Percentiles rank a stretch among this genome's conserved stretches.
phyloP scores from a whole-genome alignment of 2,888 invertebrate species.

The Microplitis manilae region DNA sequence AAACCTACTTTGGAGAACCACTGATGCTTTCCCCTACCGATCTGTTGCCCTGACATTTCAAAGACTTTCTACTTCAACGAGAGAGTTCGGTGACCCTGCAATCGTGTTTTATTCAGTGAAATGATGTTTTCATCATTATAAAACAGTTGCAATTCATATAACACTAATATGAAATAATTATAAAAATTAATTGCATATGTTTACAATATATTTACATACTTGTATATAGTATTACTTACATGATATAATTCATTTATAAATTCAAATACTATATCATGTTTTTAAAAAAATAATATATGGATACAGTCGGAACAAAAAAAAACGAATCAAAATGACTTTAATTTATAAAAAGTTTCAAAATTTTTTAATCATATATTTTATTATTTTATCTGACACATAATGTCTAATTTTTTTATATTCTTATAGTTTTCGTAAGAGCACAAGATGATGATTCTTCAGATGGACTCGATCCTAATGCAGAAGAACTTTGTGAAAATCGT shows the following conservation, averaged over 20 bases:
- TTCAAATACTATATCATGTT: too few relatives aligned
- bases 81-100: constrained; percentile 63
- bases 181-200: background rate
- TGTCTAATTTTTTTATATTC: constrained; percentile 4
- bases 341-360: too few relatives aligned
- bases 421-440: constrained; percentile 72
- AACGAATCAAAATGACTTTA: too few relatives aligned
- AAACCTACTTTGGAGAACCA: constrained; percentile 61
- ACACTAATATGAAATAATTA: constrained; percentile 5
- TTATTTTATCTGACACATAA: background rate
- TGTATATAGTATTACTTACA: background rate
- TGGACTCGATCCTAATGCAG: constrained; percentile 79
- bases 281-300: too few relatives aligned
- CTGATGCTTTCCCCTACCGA: constrained; percentile 62
- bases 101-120: constrained; percentile 39
- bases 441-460: constrained; percentile 80
- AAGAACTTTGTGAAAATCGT: constrained; percentile 89
- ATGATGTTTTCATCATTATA: constrained; percentile 41
- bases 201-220: constrained; percentile 29
- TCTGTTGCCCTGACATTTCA: constrained; percentile 66
- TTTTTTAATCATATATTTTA: too few relatives aligned
- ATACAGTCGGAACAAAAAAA: too few relatives aligned
- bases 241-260: too few relatives aligned
- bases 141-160: constrained; percentile 14
- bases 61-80: constrained; percentile 69